Base-by-base conservation (phyloP, 2,797 vertebrate genomes). In the Diplodus sargus region DNA sequence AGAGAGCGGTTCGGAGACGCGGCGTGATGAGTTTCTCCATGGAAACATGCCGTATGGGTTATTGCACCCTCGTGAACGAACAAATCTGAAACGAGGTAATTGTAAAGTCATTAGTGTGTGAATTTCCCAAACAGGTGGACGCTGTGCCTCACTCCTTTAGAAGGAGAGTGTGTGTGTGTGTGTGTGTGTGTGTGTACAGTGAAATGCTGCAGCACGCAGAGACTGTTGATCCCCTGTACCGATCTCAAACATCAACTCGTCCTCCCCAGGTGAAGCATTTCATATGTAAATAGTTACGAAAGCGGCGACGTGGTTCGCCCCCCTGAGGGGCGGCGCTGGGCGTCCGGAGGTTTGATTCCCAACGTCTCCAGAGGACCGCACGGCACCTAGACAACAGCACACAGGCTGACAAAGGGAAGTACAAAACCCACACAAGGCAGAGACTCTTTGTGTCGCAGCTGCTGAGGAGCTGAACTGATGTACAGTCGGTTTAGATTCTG, bases 341-440 rank as follows among this genome's bases (percentile, higher is more conserved):
- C 18, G 51, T 70, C 74, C 69, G 60, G 73, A 82, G 85, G 81
- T 84, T 84, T 77, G 85, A 74, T 75, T 83, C 28, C 22, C 10
- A 22, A 70, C 8, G 11, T 81, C 73, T 78, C 66, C 51, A 52
- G 20, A 79, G 76, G 71, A 43, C 59, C 16, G 60, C 12, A 10
- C 61, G 45, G 71, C 78, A 51, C 83, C 82, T 70, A 85, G 91
- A 88, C 90, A 79, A 90, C 89, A 53, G 79, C 78, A 74, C 66
- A 48, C 76, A 64, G 63, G 48, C 81, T 71, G 70, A 85, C 66
- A 71, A 56, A 51, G 47, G 42, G 34, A 74, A 70, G 34, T 14
- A 2, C 28, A 34, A 34, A 76, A 73, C 52, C 18, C 66, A 81
- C 81, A 62, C 25, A n/a, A 75, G 63, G 68, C 76, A 58, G 48